These are phyloP conservation scores for Orchesella flavescens DNA, from an alignment of 2,888 invertebrate genomes.

Conservation along the genomic window DNA sequence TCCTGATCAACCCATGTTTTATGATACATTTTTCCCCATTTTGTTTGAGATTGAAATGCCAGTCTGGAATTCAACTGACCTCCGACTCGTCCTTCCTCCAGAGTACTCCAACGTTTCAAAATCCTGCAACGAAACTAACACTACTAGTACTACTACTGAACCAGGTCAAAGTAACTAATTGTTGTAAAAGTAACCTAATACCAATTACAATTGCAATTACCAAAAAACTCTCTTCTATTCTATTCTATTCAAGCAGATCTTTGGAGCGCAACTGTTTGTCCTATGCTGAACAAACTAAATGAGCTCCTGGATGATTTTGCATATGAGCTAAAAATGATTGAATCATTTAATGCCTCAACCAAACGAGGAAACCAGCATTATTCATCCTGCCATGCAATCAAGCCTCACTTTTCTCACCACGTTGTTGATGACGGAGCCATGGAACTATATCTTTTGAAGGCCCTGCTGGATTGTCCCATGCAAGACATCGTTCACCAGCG, in stretches of 20 bases:
- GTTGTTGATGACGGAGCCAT: conserved; percentile 46
- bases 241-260: conserved; percentile 30
- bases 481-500: conserved; percentile 34
- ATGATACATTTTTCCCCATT: conserved; percentile 63
- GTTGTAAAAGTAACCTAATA: too few species aligned
- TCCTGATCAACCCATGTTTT: conserved; percentile 22
- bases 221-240: too few species aligned
- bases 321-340: conserved; percentile 28
- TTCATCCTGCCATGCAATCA: conserved; percentile 48
- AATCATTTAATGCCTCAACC: conserved; percentile 31
- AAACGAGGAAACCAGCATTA: conserved; percentile 14
- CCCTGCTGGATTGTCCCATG: conserved; percentile 50
- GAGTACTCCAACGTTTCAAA: conserved; percentile 14
- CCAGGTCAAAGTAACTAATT: too few species aligned
- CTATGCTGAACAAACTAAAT: conserved; percentile 35
- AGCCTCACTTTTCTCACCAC: conserved; percentile 55
- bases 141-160: too few species aligned
- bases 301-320: conserved; percentile 35
- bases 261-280: conserved; percentile 53
- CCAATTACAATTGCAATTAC: too few species aligned
- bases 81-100: conserved; percentile 41
- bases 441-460: conserved; percentile 39
- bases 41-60: conserved; percentile 62
- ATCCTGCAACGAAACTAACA: conserved; percentile 22
- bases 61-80: conserved; percentile 38